Percentiles rank a stretch among this genome's conserved stretches.
These are phyloP conservation scores for Emmelina monodactyla DNA, from an alignment of 2,888 invertebrate species.

Conservation along the genomic window DNA sequence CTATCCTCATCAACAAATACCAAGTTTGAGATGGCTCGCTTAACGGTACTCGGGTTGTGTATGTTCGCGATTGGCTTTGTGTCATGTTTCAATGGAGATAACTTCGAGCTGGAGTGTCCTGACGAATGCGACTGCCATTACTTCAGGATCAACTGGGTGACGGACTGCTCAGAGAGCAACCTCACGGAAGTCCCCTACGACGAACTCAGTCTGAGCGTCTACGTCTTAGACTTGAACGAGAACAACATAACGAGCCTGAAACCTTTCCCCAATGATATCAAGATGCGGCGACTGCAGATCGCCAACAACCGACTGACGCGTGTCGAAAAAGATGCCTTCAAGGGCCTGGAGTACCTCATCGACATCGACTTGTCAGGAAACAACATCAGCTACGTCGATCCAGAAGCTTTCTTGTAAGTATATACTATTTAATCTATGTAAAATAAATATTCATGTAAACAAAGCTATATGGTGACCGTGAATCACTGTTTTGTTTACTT, in stretches of 20 bases:
- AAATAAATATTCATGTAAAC: background rate
- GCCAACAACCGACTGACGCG: slow-evolving; percentile 71
- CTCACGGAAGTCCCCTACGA: slow-evolving; percentile 73
- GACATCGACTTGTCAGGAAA: slow-evolving; percentile 76
- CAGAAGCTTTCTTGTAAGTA: slow-evolving; percentile 72
- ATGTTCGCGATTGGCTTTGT: slow-evolving; percentile 29
- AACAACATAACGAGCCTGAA: slow-evolving; percentile 69
- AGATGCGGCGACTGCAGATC: slow-evolving; percentile 73
- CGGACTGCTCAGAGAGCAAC: slow-evolving; percentile 78
- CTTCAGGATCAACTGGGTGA: slow-evolving; percentile 79
- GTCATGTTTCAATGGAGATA: slow-evolving; percentile 66
- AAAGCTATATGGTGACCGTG: slow-evolving; percentile 6
- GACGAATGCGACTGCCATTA: slow-evolving; percentile 80
- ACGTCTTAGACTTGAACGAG: slow-evolving; percentile 74
- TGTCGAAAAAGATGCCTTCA: slow-evolving; percentile 69
- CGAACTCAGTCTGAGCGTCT: slow-evolving; percentile 74
- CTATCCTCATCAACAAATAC: slow-evolving; percentile 7
- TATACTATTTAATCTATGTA: no score
- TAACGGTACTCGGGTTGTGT: slow-evolving; percentile 28
- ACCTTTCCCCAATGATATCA: slow-evolving; percentile 72
- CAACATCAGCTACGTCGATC: slow-evolving; percentile 69
- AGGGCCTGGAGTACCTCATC: slow-evolving; percentile 71
- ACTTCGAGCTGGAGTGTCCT: slow-evolving; percentile 73
- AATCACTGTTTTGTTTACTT: slow-evolving; percentile 26
- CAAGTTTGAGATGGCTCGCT: slow-evolving; percentile 29